Evolutionary conservation across 2,888 invertebrate species (phyloP).

Genomic region (Emmelina monodactyla): DNA sequence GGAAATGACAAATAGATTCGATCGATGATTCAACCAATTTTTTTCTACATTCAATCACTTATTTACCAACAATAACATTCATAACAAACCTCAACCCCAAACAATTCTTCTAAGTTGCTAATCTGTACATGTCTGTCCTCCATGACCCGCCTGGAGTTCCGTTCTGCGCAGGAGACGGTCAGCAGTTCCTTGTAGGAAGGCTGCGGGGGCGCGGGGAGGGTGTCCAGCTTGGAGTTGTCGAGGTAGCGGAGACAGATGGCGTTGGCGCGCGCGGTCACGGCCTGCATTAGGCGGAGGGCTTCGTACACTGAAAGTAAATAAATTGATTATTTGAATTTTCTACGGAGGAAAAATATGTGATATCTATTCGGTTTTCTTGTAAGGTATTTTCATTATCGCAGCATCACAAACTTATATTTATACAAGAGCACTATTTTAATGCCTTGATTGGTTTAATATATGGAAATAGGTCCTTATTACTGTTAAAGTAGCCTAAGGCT

Average conservation of each 20-base stretch:
- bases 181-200: slow-evolving; percentile 52
- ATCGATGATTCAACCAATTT: too few species aligned
- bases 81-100: slow-evolving; percentile 73
- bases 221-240: slow-evolving; percentile 71
- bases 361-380: too few species aligned
- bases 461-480: too few species aligned
- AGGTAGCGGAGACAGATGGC: slow-evolving; percentile 74
- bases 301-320: slow-evolving; percentile 69
- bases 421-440: too few species aligned
- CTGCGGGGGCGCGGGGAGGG: slow-evolving; percentile 68
- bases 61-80: neutral
- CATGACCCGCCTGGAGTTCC: slow-evolving; percentile 87
- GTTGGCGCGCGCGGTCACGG: slow-evolving; percentile 75
- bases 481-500: too few species aligned
- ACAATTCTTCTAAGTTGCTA: slow-evolving; percentile 82
- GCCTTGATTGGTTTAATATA: too few species aligned
- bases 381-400: too few species aligned
- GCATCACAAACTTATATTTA: too few species aligned
- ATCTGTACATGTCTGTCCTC: slow-evolving; percentile 90
- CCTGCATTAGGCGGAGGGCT: slow-evolving; percentile 77
- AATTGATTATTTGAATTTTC: neutral
- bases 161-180: slow-evolving; percentile 74
- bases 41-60: too few species aligned
- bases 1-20: too few species aligned
- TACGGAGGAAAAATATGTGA: too few species aligned